Conservation (phyloP, 2,888 invertebrate species). For the Ernsta delagoae region DNA sequence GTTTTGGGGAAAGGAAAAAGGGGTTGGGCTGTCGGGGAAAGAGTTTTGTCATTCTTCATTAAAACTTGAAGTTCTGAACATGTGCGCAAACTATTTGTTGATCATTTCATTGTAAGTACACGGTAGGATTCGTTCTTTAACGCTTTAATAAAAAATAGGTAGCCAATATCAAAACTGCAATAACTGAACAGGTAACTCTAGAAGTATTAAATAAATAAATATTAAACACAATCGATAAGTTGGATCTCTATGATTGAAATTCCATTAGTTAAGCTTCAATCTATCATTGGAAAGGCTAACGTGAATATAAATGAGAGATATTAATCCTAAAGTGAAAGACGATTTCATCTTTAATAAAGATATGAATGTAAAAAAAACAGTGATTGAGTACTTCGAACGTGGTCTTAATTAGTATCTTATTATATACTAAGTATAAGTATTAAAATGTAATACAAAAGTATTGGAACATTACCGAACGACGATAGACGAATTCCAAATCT, state of each 20-base stretch:
- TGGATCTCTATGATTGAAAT: constrained; percentile 25
- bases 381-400: too few species aligned
- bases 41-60: too few species aligned
- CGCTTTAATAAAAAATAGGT: background rate
- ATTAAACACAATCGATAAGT: constrained; percentile 30
- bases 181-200: background rate
- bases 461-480: too few species aligned
- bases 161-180: background rate
- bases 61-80: too few species aligned
- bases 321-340: constrained; percentile 32
- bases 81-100: too few species aligned
- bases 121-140: background rate
- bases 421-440: too few species aligned
- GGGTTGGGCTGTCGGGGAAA: too few species aligned
- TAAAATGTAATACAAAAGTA: too few species aligned
- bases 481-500: background rate
- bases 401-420: too few species aligned
- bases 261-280: constrained; percentile 28
- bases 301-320: constrained; percentile 17
- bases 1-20: too few species aligned
- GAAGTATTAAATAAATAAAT: background rate
- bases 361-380: too few species aligned
- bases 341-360: constrained; percentile 12
- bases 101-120: too few species aligned
- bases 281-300: constrained; percentile 21